Conservation (phyloP, 2,113 vertebrate species). For the Pavo muticus region DNA sequence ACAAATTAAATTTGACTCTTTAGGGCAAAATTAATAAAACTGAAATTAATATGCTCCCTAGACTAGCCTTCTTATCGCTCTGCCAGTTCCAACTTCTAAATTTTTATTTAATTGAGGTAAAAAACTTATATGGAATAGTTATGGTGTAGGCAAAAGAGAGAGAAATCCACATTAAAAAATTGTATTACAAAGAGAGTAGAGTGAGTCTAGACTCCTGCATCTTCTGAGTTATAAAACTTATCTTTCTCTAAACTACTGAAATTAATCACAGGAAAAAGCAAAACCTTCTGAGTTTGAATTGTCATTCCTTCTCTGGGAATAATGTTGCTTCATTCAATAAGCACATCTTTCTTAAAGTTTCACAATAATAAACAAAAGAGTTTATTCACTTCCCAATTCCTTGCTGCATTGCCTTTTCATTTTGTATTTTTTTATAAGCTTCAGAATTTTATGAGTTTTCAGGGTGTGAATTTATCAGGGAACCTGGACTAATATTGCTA, state of each 20-base stretch:
- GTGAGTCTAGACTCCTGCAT: background rate
- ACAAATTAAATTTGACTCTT: conserved; percentile 35
- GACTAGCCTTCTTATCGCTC: background rate
- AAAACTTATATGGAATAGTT: conserved; percentile 21
- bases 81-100: conserved; percentile 2
- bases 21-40: conserved; percentile 53
- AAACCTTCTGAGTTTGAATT: background rate
- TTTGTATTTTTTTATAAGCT: background rate
- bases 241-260: background rate
- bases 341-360: background rate
- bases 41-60: background rate
- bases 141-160: background rate
- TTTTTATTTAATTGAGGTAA: conserved; percentile 39
- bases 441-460: background rate
- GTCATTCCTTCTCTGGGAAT: background rate
- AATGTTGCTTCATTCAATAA: background rate
- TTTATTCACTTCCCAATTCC: background rate
- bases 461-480: background rate
- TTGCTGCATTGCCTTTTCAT: background rate
- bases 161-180: conserved; percentile 16
- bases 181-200: background rate
- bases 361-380: background rate
- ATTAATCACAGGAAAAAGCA: background rate
- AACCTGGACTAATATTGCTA: background rate
- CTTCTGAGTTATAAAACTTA: conserved; percentile 6